These are phyloP conservation scores for Neosilurus hyrtlii DNA, from an alignment of 2,797 vertebrate species.

Conservation along the genomic window DNA sequence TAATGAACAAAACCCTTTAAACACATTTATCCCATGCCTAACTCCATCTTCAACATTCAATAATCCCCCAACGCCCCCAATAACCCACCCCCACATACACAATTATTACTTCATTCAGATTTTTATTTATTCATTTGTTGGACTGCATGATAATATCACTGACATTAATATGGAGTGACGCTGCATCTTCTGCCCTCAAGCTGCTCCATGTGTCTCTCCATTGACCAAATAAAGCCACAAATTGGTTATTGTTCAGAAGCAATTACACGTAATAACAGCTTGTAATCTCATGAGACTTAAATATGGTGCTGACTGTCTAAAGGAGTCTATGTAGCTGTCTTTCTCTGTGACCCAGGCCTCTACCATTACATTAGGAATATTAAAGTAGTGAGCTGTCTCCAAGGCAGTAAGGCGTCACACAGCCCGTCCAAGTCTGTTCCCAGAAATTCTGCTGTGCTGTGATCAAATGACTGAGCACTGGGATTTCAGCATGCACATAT, in stretches of 20 bases:
- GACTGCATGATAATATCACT: background rate
- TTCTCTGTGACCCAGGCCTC: slow-evolving; percentile 7
- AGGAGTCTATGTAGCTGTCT: slow-evolving; percentile 11
- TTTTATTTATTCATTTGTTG: background rate
- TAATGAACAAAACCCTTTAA: background rate
- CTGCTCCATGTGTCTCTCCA: background rate
- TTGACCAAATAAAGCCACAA: slow-evolving; percentile 27
- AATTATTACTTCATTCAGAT: background rate
- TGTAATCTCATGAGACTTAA: slow-evolving; percentile 20
- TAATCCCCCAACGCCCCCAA: background rate
- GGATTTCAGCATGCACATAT: slow-evolving; percentile 29
- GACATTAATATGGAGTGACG: background rate
- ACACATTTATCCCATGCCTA: background rate
- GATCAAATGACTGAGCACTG: slow-evolving; percentile 50
- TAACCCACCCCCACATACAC: no score
- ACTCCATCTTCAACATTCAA: background rate
- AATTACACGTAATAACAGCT: slow-evolving; percentile 30
- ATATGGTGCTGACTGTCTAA: slow-evolving; percentile 10
- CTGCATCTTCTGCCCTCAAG: slow-evolving; percentile 11
- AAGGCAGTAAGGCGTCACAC: slow-evolving; percentile 24
- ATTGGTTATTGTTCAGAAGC: slow-evolving; percentile 29
- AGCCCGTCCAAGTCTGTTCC: slow-evolving; percentile 29
- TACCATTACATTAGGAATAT: slow-evolving; percentile 38
- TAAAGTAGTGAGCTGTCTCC: slow-evolving; percentile 40
- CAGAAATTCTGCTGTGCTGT: slow-evolving; percentile 44